Evolutionary conservation across 35 echinoderm and acorn worm species (phyloP).

Genomic region (Eucidaris tribuloides): DNA sequence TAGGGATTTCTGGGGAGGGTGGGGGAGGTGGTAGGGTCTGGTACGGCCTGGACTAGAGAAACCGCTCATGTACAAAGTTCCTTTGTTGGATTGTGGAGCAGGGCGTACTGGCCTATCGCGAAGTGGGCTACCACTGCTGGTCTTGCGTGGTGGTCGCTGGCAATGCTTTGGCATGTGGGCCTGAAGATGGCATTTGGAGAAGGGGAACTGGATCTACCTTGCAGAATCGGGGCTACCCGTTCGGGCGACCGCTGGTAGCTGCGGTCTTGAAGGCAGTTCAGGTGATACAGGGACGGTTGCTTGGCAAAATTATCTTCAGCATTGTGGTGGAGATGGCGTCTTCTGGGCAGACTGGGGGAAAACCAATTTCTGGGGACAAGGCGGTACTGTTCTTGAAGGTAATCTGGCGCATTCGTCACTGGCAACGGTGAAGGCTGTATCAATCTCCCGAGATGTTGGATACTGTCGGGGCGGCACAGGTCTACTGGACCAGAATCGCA

Average conservation of each 20-base stretch:
- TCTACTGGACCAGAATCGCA: too few species aligned
- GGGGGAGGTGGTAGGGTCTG: conserved; percentile 1
- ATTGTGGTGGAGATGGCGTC: conserved; percentile 22
- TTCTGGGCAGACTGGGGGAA: not conserved
- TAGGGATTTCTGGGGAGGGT: not conserved
- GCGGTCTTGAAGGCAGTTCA: not conserved
- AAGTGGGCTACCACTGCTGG: not conserved
- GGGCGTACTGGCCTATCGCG: not conserved
- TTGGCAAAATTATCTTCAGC: not conserved
- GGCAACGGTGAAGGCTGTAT: too few species aligned
- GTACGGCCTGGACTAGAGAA: not conserved
- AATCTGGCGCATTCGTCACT: not conserved
- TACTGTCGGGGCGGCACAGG: too few species aligned
- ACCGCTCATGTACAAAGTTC: not conserved
- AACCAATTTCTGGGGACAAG: not conserved
- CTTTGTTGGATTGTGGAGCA: not conserved
- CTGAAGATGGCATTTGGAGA: not conserved
- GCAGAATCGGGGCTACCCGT: not conserved
- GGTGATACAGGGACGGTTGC: conserved; percentile 14
- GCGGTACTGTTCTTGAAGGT: not conserved
- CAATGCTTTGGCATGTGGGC: not conserved
- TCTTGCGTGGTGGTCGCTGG: not conserved
- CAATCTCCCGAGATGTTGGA: too few species aligned
- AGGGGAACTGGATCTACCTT: not conserved
- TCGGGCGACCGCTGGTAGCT: not conserved